Evolutionary conservation across 2,888 invertebrate species (phyloP), one percentile per base, ranked within the genome.

Genomic region (Brenthis hecate): DNA sequence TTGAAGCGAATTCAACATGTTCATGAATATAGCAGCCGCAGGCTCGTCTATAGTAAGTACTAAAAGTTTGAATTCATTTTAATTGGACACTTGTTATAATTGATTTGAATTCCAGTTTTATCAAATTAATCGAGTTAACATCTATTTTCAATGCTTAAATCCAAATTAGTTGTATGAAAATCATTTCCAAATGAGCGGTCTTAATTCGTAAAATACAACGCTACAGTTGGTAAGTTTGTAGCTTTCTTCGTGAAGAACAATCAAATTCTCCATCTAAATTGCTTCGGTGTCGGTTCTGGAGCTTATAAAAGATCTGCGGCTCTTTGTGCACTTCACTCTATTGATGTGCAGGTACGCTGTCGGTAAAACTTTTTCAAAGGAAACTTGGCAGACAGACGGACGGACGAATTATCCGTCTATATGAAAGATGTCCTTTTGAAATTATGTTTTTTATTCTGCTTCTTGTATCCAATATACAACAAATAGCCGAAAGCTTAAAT

Each of bases 301-400:
- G 71, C 75, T 73, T 68, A 65, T 67, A 60, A 77, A 80, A 84
- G 78, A 81, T 75, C 73, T 75, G 74, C 72, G 75, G 80, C 80
- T 81, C 80, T 82, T 82, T 83, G 77, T 80, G 74, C 75, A 77
- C 73, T 58, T 56, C 68, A 70, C 70, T 74, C 80, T 80, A 85
- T 86, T 86, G 85, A 86, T 73, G 83, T 77, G 69, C 78, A 82
- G 81, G 85, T 86, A 85, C 80, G 82, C 80, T 78, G 81, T 80
- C 77, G 74, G 72, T 72, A 72, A 85, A 89, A 81, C 88, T 91
- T 86, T 86, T 83, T 85, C 88, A 87, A 88, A 84, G 81, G 77
- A 78, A 91, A 91, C 88, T 91, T 90, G 70, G 76, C 87, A 90
- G 91, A 91, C 90, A 62, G 69, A 71, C 71, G 72, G 16, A 16